Conservation (phyloP, 2,113 vertebrate genomes). For the Actenoides lindsayi region DNA sequence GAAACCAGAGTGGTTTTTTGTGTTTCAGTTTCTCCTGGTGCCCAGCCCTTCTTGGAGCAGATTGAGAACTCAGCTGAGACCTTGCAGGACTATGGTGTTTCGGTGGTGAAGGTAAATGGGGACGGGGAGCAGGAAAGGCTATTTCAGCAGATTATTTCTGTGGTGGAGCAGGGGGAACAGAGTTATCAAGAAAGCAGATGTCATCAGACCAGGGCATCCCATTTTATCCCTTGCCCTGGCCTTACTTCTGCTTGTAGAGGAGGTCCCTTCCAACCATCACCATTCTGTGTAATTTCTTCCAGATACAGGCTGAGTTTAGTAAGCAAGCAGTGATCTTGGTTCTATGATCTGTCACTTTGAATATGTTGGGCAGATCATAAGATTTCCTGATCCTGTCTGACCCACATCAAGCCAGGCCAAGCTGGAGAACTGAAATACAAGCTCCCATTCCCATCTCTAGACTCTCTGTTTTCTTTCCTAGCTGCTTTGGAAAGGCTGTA, state of each 20-base stretch:
- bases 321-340: neutral
- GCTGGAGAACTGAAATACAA: neutral
- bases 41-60: slow-evolving; percentile 85
- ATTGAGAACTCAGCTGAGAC: slow-evolving; percentile 81
- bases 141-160: neutral
- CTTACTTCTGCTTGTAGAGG: neutral
- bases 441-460: neutral
- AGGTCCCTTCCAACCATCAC: neutral
- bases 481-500: neutral
- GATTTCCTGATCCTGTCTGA: neutral
- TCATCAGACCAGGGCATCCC: neutral
- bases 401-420: neutral
- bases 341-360: neutral
- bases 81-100: slow-evolving; percentile 90
- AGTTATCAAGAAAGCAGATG: neutral
- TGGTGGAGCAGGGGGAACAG: neutral
- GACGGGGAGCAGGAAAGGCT: neutral
- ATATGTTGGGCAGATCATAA: neutral
- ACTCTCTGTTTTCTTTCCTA: neutral
- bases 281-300: neutral
- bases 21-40: slow-evolving; percentile 79
- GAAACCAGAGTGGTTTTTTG: neutral
- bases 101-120: slow-evolving; percentile 85
- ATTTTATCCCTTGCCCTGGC: neutral
- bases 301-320: neutral